A percentile compares a stretch with the other conserved stretches of the same genome.
phyloP scores from a whole-genome alignment of 2,888 invertebrate species.

The Kuschelorhynchus macadamiae region DNA sequence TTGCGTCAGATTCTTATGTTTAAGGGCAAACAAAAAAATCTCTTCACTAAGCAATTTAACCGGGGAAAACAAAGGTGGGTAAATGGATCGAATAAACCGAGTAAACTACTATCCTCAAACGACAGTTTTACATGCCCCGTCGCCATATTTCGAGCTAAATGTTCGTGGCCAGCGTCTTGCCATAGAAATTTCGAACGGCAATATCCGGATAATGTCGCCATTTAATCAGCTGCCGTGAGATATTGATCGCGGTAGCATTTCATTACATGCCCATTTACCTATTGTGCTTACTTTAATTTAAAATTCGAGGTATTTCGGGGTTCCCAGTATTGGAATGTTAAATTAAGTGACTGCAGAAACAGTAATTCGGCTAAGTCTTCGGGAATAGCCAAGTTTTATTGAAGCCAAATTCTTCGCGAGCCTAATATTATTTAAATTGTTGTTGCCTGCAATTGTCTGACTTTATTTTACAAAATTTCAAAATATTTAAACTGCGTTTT shows the following conservation, averaged over 20 bases:
- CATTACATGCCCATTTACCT: constrained; percentile 59
- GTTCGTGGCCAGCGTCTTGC: constrained; percentile 50
- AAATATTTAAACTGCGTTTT: too few species aligned
- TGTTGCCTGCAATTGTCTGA: too few species aligned
- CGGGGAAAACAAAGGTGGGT: constrained; percentile 22
- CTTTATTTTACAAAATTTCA: too few species aligned
- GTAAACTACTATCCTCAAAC: constrained; percentile 37
- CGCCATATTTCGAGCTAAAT: constrained; percentile 42
- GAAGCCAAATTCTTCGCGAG: too few species aligned
- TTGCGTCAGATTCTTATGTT: constrained; percentile 15
- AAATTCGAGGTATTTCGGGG: not conserved
- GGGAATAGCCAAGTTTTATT: too few species aligned
- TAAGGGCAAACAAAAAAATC: constrained; percentile 27
- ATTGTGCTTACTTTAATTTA: not conserved
- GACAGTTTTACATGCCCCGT: constrained; percentile 43
- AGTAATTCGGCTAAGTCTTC: too few species aligned
- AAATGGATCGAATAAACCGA: constrained; percentile 37
- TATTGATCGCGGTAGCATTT: constrained; percentile 67
- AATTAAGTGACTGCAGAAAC: not conserved
- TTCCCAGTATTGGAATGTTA: not conserved
- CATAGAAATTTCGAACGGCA: constrained; percentile 67
- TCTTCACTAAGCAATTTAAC: constrained; percentile 26
- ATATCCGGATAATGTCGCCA: constrained; percentile 67
- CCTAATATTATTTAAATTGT: too few species aligned
- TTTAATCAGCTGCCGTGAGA: constrained; percentile 67